Evolutionary conservation across 1,140 invertebrate genomes (phyloP), one percentile per base, ranked within the genome.

Genomic region (Drosophila kurseongensis): DNA sequence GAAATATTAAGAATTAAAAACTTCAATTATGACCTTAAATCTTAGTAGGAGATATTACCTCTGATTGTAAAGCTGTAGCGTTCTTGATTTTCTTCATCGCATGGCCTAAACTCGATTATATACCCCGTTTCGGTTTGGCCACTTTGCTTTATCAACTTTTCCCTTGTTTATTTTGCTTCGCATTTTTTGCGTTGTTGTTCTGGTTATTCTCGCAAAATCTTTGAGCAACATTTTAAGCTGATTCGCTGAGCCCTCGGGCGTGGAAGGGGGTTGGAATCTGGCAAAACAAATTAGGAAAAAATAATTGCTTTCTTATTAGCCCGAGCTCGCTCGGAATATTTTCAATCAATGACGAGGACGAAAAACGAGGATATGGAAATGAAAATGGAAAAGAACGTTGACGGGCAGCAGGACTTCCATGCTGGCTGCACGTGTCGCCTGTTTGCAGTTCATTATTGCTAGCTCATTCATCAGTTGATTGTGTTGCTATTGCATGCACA

Each of bases 291-390:
- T 86, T 83, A 83, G 65, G 51, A 23, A 58, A 78, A 88, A 86
- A 88, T 82, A 88, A 86, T 86, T 82, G 62, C 45, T 44, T 63
- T 73, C 67, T 79, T 88, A 86, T 86, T 81, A 86, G 82, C 75
- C 50, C 38, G 47, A 32, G 56, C 35, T 45, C 41, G 65, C 47
- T 38, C 56, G 74, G 67, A 58, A 79, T 82, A 79, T 59, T 88
- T 81, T 74, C 52, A 74, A 83, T 86, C 75, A 83, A 71, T 75
- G 61, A 27, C 29, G 23, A 56, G 57, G 52, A 47, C 14, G 16
- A 47, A 14, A n/a, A 7, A 59, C 18, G 23, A 65, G 27, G 57
- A 16, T 16, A 16, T 13, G 45, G 58, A 44, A 9, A 23, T 36
- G 38, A 13, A 68, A 29, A 45, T 47, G 14, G 41, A 56, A 29